Conservation (phyloP, 2,797 vertebrate species). For the Silurus lanzhouensis region DNA sequence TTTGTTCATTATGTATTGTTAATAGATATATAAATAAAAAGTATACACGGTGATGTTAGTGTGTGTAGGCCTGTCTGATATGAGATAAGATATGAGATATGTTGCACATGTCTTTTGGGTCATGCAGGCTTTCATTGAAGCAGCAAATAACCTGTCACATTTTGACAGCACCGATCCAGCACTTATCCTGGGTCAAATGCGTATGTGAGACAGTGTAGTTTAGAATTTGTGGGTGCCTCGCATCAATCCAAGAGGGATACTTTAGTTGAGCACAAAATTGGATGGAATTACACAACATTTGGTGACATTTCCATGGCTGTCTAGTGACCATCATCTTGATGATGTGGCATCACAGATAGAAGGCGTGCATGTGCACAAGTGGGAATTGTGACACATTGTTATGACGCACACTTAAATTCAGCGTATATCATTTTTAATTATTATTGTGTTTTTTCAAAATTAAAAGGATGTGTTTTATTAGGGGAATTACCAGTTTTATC, state of each 20-base stretch:
- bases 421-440: too few relatives aligned
- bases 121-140: constrained; percentile 43
- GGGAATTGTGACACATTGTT: constrained; percentile 11
- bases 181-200: constrained; percentile 49
- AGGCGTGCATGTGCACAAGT: constrained; percentile 34
- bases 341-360: constrained; percentile 46
- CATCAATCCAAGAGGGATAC: neutral
- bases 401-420: constrained; percentile 4
- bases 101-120: neutral
- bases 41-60: too few relatives aligned
- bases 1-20: too few relatives aligned
- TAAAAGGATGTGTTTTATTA: neutral
- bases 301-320: constrained; percentile 50
- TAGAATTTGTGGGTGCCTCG: neutral
- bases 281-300: constrained; percentile 26
- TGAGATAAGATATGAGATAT: too few relatives aligned
- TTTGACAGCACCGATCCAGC: constrained; percentile 58
- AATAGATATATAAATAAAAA: too few relatives aligned
- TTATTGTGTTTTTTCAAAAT: neutral
- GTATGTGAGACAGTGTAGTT: neutral
- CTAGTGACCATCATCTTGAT: constrained; percentile 35
- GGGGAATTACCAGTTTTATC: too few relatives aligned
- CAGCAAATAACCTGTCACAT: constrained; percentile 65
- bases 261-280: neutral
- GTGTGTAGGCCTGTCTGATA: too few relatives aligned